phyloP scores from a whole-genome alignment of 2,113 vertebrate genomes.

The Damaliscus lunatus region DNA sequence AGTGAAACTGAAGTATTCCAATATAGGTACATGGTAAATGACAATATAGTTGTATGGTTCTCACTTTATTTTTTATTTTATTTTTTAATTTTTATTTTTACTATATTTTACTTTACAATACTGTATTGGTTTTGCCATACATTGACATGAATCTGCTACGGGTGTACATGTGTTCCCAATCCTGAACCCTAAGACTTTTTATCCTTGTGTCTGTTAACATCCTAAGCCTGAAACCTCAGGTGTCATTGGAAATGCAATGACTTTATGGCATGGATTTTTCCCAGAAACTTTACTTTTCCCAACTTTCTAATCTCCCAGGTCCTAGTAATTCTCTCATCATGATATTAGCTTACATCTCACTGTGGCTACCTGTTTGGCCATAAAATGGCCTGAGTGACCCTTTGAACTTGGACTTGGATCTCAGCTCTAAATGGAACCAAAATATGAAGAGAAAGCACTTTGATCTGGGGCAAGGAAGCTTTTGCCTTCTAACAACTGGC shows the following conservation, averaged over 20 bases:
- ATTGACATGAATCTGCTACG: too few relatives aligned
- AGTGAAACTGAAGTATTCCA: conserved; percentile 30
- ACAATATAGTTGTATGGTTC: not conserved
- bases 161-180: too few relatives aligned
- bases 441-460: not conserved
- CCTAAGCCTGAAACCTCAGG: not conserved
- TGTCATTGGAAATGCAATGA: not conserved
- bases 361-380: not conserved
- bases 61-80: not conserved
- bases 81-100: too few relatives aligned
- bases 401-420: not conserved
- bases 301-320: not conserved
- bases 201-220: not conserved
- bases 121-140: too few relatives aligned
- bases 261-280: not conserved
- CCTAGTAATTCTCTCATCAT: not conserved
- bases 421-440: not conserved
- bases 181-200: not conserved
- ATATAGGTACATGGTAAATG: not conserved
- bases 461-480: not conserved
- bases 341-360: not conserved
- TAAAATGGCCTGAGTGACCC: not conserved
- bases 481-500: not conserved
- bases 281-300: not conserved
- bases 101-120: too few relatives aligned